Percentiles rank a stretch among this genome's conserved stretches.
These are phyloP conservation scores for Pseudorectes ferrugineus DNA, from an alignment of 2,113 vertebrate species.

Conservation along the genomic window DNA sequence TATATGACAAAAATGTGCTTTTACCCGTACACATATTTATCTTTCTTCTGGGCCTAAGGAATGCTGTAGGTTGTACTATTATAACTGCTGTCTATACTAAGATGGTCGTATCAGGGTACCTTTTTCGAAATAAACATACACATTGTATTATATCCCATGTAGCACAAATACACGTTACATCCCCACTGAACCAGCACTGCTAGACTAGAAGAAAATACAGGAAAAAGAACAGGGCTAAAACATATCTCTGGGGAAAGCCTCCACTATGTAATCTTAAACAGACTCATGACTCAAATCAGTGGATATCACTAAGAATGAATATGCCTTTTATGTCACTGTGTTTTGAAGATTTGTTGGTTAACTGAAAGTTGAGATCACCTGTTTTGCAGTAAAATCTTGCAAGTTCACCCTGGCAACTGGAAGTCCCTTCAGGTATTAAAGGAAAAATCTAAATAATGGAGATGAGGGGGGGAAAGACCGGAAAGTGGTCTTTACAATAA, in stretches of 20 bases:
- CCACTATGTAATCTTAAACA: neutral
- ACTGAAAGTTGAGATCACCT: neutral
- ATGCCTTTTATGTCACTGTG: neutral
- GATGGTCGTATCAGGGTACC: neutral
- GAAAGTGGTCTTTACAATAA: neutral
- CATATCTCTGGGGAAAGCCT: neutral
- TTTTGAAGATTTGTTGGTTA: neutral
- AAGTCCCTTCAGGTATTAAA: neutral
- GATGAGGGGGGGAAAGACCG: accelerated
- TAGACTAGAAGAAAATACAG: neutral
- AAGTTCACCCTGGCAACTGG: neutral
- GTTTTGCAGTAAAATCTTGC: neutral
- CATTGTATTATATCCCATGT: neutral
- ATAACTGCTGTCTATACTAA: neutral
- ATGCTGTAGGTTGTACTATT: neutral
- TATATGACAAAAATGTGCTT: neutral
- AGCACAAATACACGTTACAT: neutral
- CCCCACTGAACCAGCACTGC: neutral
- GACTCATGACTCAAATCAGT: neutral
- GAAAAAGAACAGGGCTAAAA: neutral
- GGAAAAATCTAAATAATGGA: neutral
- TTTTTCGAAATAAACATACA: neutral
- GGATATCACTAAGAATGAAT: neutral
- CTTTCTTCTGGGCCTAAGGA: neutral
- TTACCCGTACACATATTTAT: neutral